phyloP scores from a whole-genome alignment of 2,888 invertebrate genomes.

The Proisotoma minuta region DNA sequence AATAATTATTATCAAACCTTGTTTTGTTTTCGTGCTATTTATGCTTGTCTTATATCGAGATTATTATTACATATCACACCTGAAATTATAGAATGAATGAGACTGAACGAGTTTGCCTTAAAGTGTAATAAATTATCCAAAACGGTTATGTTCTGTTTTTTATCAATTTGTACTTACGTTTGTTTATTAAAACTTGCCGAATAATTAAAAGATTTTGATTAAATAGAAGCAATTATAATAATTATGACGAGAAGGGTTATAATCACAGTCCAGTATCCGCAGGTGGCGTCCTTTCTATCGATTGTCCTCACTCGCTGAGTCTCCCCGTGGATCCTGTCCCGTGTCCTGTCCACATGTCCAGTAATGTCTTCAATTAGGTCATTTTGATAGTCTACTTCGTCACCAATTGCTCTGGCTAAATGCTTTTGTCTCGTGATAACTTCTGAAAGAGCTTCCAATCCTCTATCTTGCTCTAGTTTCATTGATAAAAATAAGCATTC shows the following conservation, averaged over 20 bases:
- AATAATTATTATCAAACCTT: no score
- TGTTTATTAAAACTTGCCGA: no score
- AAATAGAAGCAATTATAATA: constrained; percentile 54
- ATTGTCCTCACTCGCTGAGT: constrained; percentile 64
- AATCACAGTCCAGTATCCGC: constrained; percentile 69
- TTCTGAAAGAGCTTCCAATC: constrained; percentile 67
- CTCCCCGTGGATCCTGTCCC: constrained; percentile 63
- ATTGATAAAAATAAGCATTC: not conserved
- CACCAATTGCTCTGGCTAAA: constrained; percentile 67
- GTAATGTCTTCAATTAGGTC: constrained; percentile 72
- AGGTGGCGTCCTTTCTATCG: constrained; percentile 65
- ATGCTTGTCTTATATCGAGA: no score
- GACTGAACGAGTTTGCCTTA: no score
- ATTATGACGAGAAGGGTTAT: constrained; percentile 65
- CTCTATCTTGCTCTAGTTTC: constrained; percentile 66
- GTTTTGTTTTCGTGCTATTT: no score
- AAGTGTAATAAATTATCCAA: no score
- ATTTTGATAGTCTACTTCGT: constrained; percentile 67
- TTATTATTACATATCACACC: no score
- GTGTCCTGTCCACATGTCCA: constrained; percentile 66
- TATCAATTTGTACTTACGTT: no score
- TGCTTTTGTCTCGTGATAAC: constrained; percentile 71
- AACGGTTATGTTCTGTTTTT: no score
- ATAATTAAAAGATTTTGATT: no score
- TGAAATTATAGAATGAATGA: no score